Conservation (phyloP, 2,888 invertebrate species). For the Junonia oenone region DNA sequence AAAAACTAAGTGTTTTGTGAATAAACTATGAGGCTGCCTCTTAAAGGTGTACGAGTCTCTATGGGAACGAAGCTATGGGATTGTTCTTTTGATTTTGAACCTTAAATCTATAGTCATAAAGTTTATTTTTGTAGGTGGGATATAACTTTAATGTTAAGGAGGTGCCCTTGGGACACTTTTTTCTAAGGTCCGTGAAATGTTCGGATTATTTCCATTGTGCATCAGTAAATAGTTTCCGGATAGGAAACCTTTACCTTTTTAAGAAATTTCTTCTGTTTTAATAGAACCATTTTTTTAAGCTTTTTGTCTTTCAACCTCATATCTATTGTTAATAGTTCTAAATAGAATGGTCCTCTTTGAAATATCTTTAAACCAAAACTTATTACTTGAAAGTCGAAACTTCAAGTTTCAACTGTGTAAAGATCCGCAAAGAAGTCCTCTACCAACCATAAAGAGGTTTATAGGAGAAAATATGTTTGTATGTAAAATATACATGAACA, state of each 20-base stretch:
- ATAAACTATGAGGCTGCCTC: conserved; percentile 23
- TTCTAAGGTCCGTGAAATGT: background rate
- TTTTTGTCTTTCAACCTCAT: too few species aligned
- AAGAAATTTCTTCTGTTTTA: too few species aligned
- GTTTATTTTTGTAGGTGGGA: background rate
- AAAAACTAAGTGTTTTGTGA: conserved; percentile 24
- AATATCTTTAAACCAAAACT: too few species aligned
- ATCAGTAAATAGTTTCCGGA: background rate
- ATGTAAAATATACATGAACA: too few species aligned
- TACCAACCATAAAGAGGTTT: too few species aligned
- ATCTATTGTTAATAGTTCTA: too few species aligned
- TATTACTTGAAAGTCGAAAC: too few species aligned
- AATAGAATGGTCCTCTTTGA: too few species aligned
- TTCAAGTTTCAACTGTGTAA: too few species aligned
- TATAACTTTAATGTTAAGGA: background rate
- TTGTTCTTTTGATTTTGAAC: background rate
- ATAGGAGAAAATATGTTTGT: too few species aligned
- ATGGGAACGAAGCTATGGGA: background rate
- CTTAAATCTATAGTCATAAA: background rate
- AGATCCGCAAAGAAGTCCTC: too few species aligned
- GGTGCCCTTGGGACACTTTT: background rate
- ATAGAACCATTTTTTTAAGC: background rate
- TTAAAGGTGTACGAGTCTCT: conserved; percentile 5
- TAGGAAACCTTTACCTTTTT: background rate
- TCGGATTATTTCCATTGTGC: background rate